These are phyloP conservation scores for Morbakka virulenta DNA, from an alignment of 30 jellyfish, hydroid and myxozoan species.

Conservation along the genomic window DNA sequence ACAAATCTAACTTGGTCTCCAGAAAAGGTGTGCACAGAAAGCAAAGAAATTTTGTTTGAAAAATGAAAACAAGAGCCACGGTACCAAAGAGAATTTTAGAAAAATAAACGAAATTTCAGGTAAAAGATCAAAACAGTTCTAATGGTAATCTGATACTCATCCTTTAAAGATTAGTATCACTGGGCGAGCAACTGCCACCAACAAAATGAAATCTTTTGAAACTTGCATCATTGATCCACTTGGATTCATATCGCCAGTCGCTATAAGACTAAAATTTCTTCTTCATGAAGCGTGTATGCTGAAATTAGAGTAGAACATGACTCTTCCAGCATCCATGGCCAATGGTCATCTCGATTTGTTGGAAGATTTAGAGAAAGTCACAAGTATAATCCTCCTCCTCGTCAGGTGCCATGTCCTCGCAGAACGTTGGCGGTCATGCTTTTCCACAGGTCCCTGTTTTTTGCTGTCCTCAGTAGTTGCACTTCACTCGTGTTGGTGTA, in stretches of 20 bases:
- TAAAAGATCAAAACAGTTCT: constrained; percentile 4
- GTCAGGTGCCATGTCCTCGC: too few relatives aligned
- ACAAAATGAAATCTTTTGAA: neutral
- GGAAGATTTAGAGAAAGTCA: neutral
- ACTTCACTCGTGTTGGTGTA: too few relatives aligned
- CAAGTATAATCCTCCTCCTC: constrained; percentile 3
- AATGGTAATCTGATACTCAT: neutral
- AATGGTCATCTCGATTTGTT: constrained; percentile 6
- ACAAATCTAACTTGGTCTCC: too few relatives aligned
- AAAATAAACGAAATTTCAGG: too few relatives aligned
- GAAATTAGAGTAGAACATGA: constrained; percentile 5
- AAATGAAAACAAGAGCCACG: too few relatives aligned
- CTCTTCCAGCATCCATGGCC: constrained; percentile 13
- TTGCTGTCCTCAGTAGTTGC: too few relatives aligned
- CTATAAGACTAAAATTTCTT: neutral
- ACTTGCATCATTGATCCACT: constrained; percentile 8
- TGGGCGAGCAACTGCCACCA: constrained; percentile 3
- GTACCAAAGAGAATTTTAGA: too few relatives aligned
- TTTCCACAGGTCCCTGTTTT: too few relatives aligned
- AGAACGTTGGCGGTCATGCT: too few relatives aligned
- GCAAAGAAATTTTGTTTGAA: too few relatives aligned
- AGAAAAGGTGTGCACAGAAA: too few relatives aligned
- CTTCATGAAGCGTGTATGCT: constrained; percentile 18
- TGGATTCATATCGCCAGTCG: constrained; percentile 24
- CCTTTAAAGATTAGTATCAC: neutral